These are phyloP conservation scores for Sebastes paucispinis DNA, from an alignment of 2,797 vertebrate species.

Conservation along the genomic window DNA sequence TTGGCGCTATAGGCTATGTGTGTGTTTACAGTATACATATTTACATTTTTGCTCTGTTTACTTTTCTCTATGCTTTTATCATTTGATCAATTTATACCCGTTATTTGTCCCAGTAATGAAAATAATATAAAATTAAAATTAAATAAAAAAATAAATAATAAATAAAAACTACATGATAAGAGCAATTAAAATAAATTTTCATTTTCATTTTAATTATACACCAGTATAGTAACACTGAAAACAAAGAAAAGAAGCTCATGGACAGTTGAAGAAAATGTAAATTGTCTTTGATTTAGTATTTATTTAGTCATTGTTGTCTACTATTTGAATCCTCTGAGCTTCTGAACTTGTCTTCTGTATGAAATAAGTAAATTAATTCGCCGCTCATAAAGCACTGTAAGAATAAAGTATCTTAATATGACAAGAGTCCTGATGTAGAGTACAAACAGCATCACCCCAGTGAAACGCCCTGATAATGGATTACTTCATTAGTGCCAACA, in stretches of 20 bases:
- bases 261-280: not conserved
- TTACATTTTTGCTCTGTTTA: not conserved
- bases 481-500: not conserved
- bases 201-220: not conserved
- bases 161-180: not conserved
- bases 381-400: not conserved
- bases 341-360: too few relatives aligned
- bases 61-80: not conserved
- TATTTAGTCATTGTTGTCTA: not conserved
- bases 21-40: not conserved
- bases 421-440: not conserved
- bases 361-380: not conserved
- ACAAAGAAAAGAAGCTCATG: not conserved
- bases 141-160: not conserved
- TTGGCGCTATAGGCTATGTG: too few relatives aligned
- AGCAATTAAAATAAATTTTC: not conserved
- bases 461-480: not conserved
- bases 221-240: not conserved
- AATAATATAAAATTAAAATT: not conserved
- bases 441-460: not conserved
- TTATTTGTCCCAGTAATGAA: not conserved
- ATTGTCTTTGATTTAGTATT: not conserved
- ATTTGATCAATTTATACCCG: not conserved
- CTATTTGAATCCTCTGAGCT: too few relatives aligned
- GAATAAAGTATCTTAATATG: not conserved